Conservation (phyloP, 2,888 invertebrate genomes). For the Tridacna crocea region DNA sequence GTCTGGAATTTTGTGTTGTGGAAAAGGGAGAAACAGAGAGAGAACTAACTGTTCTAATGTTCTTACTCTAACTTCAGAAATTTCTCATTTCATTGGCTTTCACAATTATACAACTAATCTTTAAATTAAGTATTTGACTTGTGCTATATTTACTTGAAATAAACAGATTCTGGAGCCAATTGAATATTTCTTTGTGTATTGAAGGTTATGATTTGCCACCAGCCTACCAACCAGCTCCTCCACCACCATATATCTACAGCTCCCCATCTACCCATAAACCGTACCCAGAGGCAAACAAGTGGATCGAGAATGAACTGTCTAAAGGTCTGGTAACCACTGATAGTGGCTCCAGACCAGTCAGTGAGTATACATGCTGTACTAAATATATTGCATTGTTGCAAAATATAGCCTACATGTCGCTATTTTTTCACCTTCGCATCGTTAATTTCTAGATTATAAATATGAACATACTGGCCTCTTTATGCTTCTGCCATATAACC, state of each 20-base stretch:
- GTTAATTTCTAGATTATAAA: neutral
- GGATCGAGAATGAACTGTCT: slow-evolving; percentile 12
- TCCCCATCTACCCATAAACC: neutral
- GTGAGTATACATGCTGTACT: neutral
- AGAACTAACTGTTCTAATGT: no score
- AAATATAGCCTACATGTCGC: neutral
- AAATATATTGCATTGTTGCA: no score
- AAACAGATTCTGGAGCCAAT: no score
- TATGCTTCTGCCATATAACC: no score
- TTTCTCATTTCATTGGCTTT: no score
- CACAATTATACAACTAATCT: no score
- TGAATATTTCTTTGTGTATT: neutral
- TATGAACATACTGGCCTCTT: no score
- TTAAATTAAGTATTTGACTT: no score
- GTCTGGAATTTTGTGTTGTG: no score
- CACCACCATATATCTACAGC: slow-evolving; percentile 8
- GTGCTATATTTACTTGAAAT: no score
- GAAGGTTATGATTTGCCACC: slow-evolving; percentile 7
- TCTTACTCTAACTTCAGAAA: no score
- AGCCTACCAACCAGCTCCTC: slow-evolving; percentile 1
- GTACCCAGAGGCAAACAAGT: slow-evolving; percentile 9
- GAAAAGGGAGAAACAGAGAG: no score
- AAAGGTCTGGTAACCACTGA: neutral
- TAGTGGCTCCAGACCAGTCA: neutral
- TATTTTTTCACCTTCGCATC: neutral